These are phyloP conservation scores for Ramphastos sulfuratus DNA, from an alignment of 2,113 vertebrate species.

Conservation along the genomic window DNA sequence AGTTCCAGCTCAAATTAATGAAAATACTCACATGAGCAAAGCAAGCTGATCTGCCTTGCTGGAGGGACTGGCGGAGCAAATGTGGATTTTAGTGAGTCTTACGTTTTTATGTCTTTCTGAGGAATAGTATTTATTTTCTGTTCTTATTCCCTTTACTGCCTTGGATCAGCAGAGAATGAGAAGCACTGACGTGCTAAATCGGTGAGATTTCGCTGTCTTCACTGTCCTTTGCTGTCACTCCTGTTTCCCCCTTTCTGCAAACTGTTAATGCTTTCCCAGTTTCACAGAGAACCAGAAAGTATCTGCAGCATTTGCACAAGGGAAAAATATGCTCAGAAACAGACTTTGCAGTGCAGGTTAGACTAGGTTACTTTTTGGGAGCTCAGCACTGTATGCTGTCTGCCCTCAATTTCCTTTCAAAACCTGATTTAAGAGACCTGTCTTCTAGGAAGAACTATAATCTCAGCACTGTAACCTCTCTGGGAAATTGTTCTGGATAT, in stretches of 20 bases:
- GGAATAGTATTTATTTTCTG: conserved; percentile 47
- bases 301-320: neutral
- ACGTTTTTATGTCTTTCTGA: conserved; percentile 41
- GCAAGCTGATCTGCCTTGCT: neutral
- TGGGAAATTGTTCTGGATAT: neutral
- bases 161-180: conserved; percentile 26
- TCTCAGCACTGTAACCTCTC: neutral
- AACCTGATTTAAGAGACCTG: neutral
- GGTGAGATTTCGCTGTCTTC: conserved; percentile 36
- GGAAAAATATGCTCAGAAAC: neutral
- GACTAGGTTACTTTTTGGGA: neutral
- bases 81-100: neutral
- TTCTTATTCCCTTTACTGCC: conserved; percentile 54
- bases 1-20: conserved; percentile 26
- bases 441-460: neutral
- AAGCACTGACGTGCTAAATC: conserved; percentile 44
- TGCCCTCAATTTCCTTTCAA: neutral
- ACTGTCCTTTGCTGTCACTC: neutral
- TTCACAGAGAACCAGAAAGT: neutral
- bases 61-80: neutral
- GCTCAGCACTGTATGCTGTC: neutral
- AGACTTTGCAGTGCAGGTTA: neutral
- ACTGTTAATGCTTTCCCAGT: neutral
- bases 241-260: neutral
- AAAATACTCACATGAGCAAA: conserved; percentile 14